Percentiles rank a stretch among this genome's conserved stretches.
Conservation (phyloP, 2,113 vertebrate species). For the Ctenomys sociabilis region DNA sequence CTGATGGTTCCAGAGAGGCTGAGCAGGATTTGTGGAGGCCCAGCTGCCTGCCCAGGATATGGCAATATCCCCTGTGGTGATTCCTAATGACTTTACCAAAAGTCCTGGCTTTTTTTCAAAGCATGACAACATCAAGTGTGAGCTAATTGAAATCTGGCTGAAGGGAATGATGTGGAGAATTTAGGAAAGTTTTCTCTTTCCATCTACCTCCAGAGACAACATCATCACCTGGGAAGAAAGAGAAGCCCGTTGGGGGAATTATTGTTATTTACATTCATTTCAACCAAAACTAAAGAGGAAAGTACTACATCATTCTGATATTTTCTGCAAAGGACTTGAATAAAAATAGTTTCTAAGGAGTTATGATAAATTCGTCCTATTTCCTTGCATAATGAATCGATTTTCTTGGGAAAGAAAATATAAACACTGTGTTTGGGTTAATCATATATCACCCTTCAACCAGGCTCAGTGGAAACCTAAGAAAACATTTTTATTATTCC, state of each 20-base stretch:
- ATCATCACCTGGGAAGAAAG: not conserved
- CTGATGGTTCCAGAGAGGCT: not conserved
- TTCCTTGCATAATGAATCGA: constrained; percentile 16
- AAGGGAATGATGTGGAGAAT: constrained; percentile 29
- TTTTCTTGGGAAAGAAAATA: constrained; percentile 44
- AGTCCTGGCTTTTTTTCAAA: constrained; percentile 58
- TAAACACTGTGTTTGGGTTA: not conserved
- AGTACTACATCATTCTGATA: not conserved
- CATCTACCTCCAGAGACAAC: not conserved
- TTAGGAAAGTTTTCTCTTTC: constrained; percentile 15
- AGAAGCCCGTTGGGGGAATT: not conserved
- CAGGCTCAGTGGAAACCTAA: not conserved
- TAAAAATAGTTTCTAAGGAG: not conserved
- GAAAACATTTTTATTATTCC: constrained; percentile 6
- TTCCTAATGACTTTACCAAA: constrained; percentile 68
- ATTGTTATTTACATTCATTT: constrained; percentile 20
- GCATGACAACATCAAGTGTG: constrained; percentile 8
- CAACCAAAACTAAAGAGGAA: not conserved
- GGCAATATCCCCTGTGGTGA: not conserved
- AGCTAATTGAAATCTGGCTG: constrained; percentile 31
- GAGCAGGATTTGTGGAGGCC: not conserved
- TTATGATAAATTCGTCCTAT: not conserved
- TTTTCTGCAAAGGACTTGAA: not conserved
- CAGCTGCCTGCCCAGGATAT: not conserved
- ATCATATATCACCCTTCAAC: not conserved